A percentile compares a stretch with the other conserved stretches of the same genome.
These are phyloP conservation scores for Drosophila setifemur DNA, from an alignment of 1,140 invertebrate species.

Conservation along the genomic window DNA sequence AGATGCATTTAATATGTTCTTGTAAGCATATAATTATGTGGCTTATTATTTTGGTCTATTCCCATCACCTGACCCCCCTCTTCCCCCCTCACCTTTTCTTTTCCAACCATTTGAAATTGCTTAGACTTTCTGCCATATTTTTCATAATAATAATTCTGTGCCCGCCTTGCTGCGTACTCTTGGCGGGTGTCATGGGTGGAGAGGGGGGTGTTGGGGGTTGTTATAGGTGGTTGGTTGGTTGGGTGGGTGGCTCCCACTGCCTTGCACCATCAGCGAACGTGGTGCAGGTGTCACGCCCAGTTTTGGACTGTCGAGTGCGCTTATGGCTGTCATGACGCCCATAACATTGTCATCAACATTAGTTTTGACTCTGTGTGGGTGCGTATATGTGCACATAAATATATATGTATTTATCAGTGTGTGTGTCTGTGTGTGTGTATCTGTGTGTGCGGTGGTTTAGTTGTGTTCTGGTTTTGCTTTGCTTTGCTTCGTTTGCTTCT, in stretches of 20 bases:
- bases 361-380: conserved; percentile 46
- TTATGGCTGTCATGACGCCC: conserved; percentile 80
- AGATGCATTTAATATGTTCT: too few species aligned
- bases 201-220: too few species aligned
- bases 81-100: neutral
- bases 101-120: conserved; percentile 15
- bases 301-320: conserved; percentile 72
- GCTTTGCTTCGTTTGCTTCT: conserved; percentile 10
- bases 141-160: conserved; percentile 50
- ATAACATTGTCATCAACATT: conserved; percentile 81
- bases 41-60: neutral
- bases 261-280: conserved; percentile 39
- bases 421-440: too few species aligned
- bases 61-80: neutral
- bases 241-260: neutral
- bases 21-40: neutral
- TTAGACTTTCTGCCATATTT: conserved; percentile 40
- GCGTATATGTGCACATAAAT: neutral
- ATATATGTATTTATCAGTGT: neutral
- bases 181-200: neutral
- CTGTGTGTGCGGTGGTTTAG: conserved; percentile 32
- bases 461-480: conserved; percentile 26
- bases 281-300: conserved; percentile 60
- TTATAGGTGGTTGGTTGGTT: too few species aligned
- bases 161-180: conserved; percentile 10